These are phyloP conservation scores for Pyrocoelia pectoralis DNA, from an alignment of 2,888 invertebrate species.

Conservation along the genomic window DNA sequence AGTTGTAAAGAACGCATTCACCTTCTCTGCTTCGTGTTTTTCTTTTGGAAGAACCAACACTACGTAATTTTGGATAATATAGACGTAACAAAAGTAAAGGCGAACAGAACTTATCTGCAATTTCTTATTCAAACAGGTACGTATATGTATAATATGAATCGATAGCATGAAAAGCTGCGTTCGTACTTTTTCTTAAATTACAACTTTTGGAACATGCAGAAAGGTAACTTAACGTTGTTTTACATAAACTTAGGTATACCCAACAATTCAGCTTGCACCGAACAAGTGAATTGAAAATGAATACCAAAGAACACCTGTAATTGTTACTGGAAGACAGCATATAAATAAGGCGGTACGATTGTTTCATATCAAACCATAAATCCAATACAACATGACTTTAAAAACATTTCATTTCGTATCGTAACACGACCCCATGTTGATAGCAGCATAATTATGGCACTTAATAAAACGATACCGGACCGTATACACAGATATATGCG, in stretches of 20 bases:
- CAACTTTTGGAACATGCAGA: no score
- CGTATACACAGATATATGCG: conserved; percentile 40
- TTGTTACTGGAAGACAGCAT: conserved; percentile 36
- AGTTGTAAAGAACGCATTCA: no score
- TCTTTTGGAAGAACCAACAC: no score
- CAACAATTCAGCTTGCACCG: conserved; percentile 34
- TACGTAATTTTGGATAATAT: no score
- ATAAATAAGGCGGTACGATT: conserved; percentile 44
- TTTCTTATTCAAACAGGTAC: no score
- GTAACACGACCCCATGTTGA: conserved; percentile 45
- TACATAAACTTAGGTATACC: conserved; percentile 40
- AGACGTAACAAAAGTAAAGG: no score
- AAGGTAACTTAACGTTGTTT: conserved; percentile 7
- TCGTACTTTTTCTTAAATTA: no score
- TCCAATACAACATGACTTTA: conserved; percentile 42
- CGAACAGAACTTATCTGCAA: no score
- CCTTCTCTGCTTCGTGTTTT: no score
- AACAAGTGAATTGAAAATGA: conserved; percentile 31
- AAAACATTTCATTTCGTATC: conserved; percentile 45
- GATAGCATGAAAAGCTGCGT: no score
- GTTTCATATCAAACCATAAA: conserved; percentile 47
- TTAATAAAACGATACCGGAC: conserved; percentile 43
- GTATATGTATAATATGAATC: no score
- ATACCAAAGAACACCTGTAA: conserved; percentile 44
- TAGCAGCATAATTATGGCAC: conserved; percentile 46